A percentile compares a stretch with the other conserved stretches of the same genome.
phyloP scores from a whole-genome alignment of 2,888 invertebrate genomes.

The Melieria picta region DNA sequence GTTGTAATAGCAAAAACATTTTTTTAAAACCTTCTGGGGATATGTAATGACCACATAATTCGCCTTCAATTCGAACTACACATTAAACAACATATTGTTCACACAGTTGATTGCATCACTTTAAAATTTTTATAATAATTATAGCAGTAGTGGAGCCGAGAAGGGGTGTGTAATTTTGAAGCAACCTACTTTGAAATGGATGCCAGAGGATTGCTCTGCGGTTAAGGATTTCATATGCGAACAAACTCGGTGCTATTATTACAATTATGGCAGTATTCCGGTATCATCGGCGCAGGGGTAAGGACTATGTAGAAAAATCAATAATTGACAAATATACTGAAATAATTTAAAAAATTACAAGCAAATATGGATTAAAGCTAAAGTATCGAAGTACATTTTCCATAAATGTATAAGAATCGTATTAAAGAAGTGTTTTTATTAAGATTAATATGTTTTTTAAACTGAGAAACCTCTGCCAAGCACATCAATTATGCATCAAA shows the following conservation, averaged over 20 bases:
- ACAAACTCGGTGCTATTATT: constrained; percentile 90
- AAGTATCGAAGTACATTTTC: too few relatives aligned
- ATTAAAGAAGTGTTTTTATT: too few relatives aligned
- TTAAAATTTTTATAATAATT: constrained; percentile 39
- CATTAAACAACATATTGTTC: too few relatives aligned
- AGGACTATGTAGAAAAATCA: constrained; percentile 65
- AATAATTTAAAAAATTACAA: constrained; percentile 31
- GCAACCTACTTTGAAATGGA: constrained; percentile 83
- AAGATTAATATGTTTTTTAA: not conserved
- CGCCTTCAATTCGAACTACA: too few relatives aligned
- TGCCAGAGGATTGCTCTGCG: constrained; percentile 82
- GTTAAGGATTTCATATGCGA: constrained; percentile 90
- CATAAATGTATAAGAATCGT: too few relatives aligned
- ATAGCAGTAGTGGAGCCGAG: constrained; percentile 71
- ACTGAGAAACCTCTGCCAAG: constrained; percentile 16
- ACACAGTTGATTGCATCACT: too few relatives aligned
- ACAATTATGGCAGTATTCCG: constrained; percentile 90
- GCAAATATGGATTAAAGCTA: not conserved
- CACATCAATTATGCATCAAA: constrained; percentile 25
- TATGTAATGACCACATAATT: too few relatives aligned
- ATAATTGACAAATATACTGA: constrained; percentile 43
- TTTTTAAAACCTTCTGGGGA: too few relatives aligned
- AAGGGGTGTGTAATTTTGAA: constrained; percentile 82
- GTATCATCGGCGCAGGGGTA: constrained; percentile 92
- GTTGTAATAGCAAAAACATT: too few relatives aligned